A percentile compares a stretch with the other conserved stretches of the same genome.
phyloP scores from a whole-genome alignment of 1,140 invertebrate species.

The Bombus pascuorum region DNA sequence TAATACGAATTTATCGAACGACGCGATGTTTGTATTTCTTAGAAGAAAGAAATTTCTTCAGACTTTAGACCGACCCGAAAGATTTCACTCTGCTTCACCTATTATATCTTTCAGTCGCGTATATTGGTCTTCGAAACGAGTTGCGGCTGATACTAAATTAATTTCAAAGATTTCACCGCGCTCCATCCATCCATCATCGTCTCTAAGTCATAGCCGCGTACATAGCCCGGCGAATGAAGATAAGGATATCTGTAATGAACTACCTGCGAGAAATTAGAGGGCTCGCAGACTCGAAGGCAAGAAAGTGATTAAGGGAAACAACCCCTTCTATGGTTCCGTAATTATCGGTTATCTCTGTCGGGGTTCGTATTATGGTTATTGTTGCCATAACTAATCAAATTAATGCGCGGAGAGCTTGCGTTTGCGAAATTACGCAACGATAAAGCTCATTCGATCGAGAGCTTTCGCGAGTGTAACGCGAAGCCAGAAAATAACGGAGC shows the following conservation, averaged over 20 bases:
- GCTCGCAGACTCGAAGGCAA: background rate
- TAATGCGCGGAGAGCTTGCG: background rate
- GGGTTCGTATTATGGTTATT: constrained; percentile 8
- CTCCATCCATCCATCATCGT: background rate
- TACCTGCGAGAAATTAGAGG: background rate
- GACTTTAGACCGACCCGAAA: no score
- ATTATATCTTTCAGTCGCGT: no score
- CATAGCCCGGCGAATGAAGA: background rate
- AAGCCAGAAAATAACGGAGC: background rate
- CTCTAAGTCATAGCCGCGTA: background rate
- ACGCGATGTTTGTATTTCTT: no score
- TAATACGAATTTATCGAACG: no score
- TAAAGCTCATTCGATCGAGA: constrained; percentile 6
- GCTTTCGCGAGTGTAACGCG: background rate
- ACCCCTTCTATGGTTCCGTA: background rate
- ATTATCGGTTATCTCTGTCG: background rate
- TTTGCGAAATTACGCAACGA: constrained; percentile 18
- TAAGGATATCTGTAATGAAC: constrained; percentile 11
- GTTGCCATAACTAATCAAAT: constrained; percentile 15
- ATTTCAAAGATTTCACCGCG: background rate
- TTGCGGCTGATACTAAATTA: background rate
- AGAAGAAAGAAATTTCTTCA: no score
- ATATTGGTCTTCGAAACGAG: no score
- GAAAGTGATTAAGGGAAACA: constrained; percentile 35
- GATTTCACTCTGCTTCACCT: no score